Evolutionary conservation across 2,797 vertebrate species (phyloP).

Genomic region (Rallus crepitans): DNA sequence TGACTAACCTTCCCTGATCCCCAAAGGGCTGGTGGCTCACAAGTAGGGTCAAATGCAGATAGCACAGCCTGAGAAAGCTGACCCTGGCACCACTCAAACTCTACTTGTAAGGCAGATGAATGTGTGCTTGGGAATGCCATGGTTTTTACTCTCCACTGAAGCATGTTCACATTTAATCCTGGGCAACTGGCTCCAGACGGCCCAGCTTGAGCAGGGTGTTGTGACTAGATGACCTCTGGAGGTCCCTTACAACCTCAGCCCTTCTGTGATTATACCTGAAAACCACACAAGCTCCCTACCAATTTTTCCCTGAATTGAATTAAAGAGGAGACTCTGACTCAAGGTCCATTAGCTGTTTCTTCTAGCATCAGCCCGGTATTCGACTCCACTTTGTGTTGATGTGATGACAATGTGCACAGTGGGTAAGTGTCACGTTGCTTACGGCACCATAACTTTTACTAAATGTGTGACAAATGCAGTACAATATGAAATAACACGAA

Average conservation of each 20-base stretch:
- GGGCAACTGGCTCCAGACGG: neutral
- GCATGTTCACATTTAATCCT: neutral
- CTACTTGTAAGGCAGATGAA: neutral
- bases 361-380: neutral
- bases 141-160: neutral
- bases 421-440: neutral
- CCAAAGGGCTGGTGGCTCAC: neutral
- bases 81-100: neutral
- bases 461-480: neutral
- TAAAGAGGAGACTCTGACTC: neutral
- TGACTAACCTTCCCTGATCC: neutral
- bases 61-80: neutral
- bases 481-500: neutral
- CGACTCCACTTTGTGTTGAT: neutral
- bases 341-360: neutral
- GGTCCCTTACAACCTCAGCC: neutral
- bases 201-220: neutral
- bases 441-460: neutral
- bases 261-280: neutral
- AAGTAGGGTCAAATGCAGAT: neutral
- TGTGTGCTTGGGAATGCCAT: neutral
- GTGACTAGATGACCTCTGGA: neutral
- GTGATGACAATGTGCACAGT: neutral
- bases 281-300: neutral
- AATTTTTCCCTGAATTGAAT: neutral